A percentile compares a stretch with the other conserved stretches of the same genome.
These are phyloP conservation scores for Brachymystax lenok DNA, from an alignment of 2,797 vertebrate species.

Conservation along the genomic window DNA sequence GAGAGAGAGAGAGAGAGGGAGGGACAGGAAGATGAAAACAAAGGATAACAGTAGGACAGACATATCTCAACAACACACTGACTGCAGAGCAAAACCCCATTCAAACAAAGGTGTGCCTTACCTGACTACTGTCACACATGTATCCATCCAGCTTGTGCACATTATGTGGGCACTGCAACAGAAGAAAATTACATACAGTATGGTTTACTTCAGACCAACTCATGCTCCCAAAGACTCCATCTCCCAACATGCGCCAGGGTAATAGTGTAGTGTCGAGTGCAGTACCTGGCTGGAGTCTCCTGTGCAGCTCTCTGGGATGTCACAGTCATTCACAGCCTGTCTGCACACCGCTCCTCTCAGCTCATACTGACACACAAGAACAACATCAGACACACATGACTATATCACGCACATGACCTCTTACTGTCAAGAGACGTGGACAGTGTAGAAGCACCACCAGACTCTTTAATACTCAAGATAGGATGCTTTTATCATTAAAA, in stretches of 20 bases:
- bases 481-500: not conserved
- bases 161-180: slow-evolving; percentile 90
- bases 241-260: not conserved
- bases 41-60: not conserved
- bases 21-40: not conserved
- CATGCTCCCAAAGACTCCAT: not conserved
- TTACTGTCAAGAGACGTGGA: not conserved
- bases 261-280: not conserved
- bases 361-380: slow-evolving; percentile 80
- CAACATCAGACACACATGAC: not conserved
- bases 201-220: not conserved
- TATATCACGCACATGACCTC: not conserved
- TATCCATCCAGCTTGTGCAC: slow-evolving; percentile 98
- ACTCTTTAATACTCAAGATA: not conserved
- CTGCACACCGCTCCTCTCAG: slow-evolving; percentile 88
- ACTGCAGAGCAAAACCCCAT: not conserved
- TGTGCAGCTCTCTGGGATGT: slow-evolving; percentile 93
- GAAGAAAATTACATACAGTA: not conserved
- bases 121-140: slow-evolving; percentile 89
- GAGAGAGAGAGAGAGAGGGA: no score
- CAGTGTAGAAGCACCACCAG: not conserved
- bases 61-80: not conserved
- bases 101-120: slow-evolving; percentile 50
- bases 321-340: slow-evolving; percentile 94
- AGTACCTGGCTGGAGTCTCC: slow-evolving; percentile 96